Percentiles rank a stretch among this genome's conserved stretches.
Conservation (phyloP, 2,113 vertebrate genomes). For the Vicugna pacos region DNA sequence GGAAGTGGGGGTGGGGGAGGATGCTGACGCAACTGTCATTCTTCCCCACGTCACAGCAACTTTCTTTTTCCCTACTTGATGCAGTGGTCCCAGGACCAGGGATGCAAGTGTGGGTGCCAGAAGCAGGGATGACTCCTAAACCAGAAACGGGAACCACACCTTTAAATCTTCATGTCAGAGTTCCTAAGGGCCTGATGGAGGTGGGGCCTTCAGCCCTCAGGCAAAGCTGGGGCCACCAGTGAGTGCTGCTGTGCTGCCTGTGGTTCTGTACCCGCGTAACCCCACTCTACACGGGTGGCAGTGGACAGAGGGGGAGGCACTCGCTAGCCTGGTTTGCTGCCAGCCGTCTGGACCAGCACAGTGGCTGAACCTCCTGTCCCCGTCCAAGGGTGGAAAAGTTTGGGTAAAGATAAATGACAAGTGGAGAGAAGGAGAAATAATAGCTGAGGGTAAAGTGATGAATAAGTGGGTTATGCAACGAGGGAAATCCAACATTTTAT, state of each 20-base stretch:
- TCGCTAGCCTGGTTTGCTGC: background rate
- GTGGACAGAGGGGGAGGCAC: background rate
- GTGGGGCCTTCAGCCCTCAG: background rate
- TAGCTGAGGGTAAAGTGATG: background rate
- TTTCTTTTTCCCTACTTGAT: background rate
- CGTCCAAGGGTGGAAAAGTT: no score
- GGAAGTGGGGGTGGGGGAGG: background rate
- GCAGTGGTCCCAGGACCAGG: background rate
- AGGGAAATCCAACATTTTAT: background rate
- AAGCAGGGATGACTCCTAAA: background rate
- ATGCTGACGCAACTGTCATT: background rate
- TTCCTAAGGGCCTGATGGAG: background rate
- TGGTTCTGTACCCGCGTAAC: background rate
- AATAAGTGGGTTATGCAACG: background rate
- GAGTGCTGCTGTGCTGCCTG: background rate
- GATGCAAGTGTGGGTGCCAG: background rate
- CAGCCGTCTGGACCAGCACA: background rate
- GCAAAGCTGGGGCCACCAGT: background rate
- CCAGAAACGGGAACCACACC: background rate
- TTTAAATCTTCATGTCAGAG: background rate
- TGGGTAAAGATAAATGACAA: background rate
- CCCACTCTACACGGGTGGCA: background rate
- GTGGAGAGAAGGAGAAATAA: background rate
- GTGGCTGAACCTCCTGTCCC: background rate
- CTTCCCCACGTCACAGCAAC: background rate